phyloP scores from a whole-genome alignment of 2,888 invertebrate genomes.

The Caenorhabditis parvicauda region DNA sequence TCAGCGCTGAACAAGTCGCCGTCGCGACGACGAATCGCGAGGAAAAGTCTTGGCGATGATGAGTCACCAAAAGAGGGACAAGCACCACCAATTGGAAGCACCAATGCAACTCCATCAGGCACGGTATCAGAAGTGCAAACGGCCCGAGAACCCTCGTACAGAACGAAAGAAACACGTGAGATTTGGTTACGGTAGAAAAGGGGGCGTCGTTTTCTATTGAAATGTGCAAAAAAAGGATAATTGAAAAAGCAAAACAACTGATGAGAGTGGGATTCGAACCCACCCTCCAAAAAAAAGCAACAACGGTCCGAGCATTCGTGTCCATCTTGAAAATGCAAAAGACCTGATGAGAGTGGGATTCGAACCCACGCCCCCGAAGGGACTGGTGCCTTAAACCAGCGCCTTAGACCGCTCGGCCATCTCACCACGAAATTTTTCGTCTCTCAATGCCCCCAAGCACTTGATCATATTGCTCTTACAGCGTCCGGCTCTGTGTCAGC shows the following conservation, averaged over 20 bases:
- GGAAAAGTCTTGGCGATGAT: conserved; percentile 15
- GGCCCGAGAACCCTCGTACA: conserved; percentile 21
- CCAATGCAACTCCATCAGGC: too few species aligned
- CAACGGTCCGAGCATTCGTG: too few species aligned
- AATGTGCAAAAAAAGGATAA: too few species aligned
- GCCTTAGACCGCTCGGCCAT: conserved; percentile 85
- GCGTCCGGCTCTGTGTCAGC: conserved; percentile 30
- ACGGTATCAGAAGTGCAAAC: conserved; percentile 15
- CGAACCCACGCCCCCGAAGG: conserved; percentile 82
- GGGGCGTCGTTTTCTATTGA: too few species aligned
- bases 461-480: conserved; percentile 4
- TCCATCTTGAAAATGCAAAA: too few species aligned
- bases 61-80: conserved; percentile 8
- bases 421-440: too few species aligned
- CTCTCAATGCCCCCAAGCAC: too few species aligned
- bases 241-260: too few species aligned
- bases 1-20: conserved; percentile 52
- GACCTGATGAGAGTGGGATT: conserved; percentile 73
- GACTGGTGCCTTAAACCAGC: conserved; percentile 88
- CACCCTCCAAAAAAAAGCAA: too few species aligned
- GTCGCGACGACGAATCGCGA: conserved; percentile 31
- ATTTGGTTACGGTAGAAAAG: too few species aligned
- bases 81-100: conserved; percentile 10
- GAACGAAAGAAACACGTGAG: too few species aligned
- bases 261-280: too few species aligned